Conservation (phyloP, 2,113 vertebrate genomes). For the Puntigrus tetrazona region DNA sequence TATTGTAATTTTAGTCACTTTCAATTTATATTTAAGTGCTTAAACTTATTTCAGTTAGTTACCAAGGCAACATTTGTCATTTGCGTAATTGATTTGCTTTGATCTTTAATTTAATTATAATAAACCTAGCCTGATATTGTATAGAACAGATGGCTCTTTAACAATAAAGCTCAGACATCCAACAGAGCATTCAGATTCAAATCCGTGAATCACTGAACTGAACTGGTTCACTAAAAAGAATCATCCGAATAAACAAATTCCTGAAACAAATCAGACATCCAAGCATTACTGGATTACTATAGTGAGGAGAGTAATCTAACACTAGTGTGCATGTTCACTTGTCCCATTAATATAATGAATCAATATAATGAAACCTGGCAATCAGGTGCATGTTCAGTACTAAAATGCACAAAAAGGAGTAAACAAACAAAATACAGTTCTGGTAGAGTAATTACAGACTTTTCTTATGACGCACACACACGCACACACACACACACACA, state of each 20-base stretch:
- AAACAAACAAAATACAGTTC: not conserved
- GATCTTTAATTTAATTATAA: not conserved
- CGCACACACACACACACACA: slow-evolving; percentile 15
- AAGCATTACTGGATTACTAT: not conserved
- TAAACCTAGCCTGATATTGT: no score
- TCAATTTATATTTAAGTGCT: no score
- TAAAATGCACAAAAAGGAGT: not conserved
- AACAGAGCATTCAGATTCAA: not conserved
- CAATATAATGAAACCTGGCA: not conserved
- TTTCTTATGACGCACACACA: slow-evolving; percentile 5
- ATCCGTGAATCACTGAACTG: not conserved
- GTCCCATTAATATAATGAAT: not conserved
- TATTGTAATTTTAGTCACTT: not conserved
- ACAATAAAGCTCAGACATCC: no score
- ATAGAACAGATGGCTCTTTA: no score
- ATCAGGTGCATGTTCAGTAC: not conserved
- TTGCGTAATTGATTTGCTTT: not conserved
- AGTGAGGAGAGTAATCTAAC: not conserved
- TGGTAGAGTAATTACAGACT: not conserved
- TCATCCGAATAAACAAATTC: not conserved
- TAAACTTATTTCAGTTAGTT: not conserved
- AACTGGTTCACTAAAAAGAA: not conserved
- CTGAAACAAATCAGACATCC: not conserved
- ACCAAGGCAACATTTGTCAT: not conserved
- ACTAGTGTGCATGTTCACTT: not conserved